These are phyloP conservation scores for Chrysomela aeneicollis DNA, from an alignment of 2,888 invertebrate species.

Conservation along the genomic window DNA sequence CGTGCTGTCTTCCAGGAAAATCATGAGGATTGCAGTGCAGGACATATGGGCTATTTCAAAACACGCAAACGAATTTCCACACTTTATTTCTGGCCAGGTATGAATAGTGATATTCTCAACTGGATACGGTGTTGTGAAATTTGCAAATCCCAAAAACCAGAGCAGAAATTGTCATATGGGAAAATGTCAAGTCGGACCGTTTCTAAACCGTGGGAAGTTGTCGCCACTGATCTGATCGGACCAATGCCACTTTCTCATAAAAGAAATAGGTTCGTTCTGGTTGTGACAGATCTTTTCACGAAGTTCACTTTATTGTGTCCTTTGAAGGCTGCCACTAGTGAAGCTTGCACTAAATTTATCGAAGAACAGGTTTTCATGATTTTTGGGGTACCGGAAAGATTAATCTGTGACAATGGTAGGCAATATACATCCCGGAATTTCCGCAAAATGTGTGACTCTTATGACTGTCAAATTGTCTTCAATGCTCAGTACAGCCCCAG, in stretches of 20 bases:
- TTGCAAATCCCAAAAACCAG: slow-evolving; percentile 28
- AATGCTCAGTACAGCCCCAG: slow-evolving; percentile 49
- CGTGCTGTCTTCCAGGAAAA: slow-evolving; percentile 9
- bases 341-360: slow-evolving; percentile 12
- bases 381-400: slow-evolving; percentile 39
- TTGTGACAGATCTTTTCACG: slow-evolving; percentile 31
- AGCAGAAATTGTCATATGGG: slow-evolving; percentile 21
- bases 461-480: slow-evolving; percentile 31
- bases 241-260: slow-evolving; percentile 25
- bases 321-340: slow-evolving; percentile 22
- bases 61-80: slow-evolving; percentile 6
- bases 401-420: slow-evolving; percentile 42
- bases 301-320: slow-evolving; percentile 26
- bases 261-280: slow-evolving; percentile 27
- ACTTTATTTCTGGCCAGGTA: slow-evolving; percentile 27
- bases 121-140: slow-evolving; percentile 22
- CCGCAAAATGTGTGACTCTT: slow-evolving; percentile 27
- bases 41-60: slow-evolving; percentile 30
- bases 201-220: slow-evolving; percentile 25
- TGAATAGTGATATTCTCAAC: slow-evolving; percentile 17
- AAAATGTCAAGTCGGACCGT: slow-evolving; percentile 20
- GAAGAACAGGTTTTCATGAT: slow-evolving; percentile 35
- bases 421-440: slow-evolving; percentile 25
- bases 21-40: slow-evolving; percentile 27
- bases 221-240: slow-evolving; percentile 30